phyloP scores from a whole-genome alignment of 2,113 vertebrate species.

The Ramphastos sulfuratus region DNA sequence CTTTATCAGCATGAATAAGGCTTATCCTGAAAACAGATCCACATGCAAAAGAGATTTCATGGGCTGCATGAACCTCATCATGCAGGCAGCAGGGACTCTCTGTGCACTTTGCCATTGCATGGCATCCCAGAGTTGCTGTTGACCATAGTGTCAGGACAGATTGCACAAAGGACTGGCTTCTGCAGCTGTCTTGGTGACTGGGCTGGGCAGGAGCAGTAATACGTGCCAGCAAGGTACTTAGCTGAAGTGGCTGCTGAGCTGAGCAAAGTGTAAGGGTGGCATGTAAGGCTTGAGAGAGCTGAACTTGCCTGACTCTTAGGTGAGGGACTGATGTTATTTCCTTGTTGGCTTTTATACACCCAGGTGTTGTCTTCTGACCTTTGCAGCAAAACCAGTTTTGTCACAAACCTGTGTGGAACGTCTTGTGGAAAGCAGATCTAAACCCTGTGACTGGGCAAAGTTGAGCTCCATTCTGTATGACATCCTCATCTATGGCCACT shows the following conservation, averaged over 20 bases:
- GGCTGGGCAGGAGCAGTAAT: neutral
- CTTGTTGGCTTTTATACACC: neutral
- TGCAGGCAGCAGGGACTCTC: neutral
- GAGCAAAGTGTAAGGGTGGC: neutral
- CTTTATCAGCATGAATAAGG: neutral
- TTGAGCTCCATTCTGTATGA: neutral
- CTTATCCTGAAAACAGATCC: neutral
- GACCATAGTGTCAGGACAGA: neutral
- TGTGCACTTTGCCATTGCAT: rapidly evolving
- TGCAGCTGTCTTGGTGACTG: neutral
- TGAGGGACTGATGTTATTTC: neutral
- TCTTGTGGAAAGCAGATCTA: neutral
- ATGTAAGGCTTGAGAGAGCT: neutral
- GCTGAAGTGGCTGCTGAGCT: neutral
- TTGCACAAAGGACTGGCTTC: neutral
- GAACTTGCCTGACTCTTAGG: neutral
- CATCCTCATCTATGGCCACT: neutral
- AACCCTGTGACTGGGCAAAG: neutral
- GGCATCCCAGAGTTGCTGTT: neutral
- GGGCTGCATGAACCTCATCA: neutral
- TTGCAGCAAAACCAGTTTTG: neutral
- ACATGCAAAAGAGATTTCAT: neutral
- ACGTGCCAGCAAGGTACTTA: neutral
- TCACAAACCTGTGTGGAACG: neutral
- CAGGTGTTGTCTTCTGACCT: neutral